Percentiles rank a stretch among this genome's conserved stretches.
Conservation (phyloP, 2,888 invertebrate species). For the Caprella mutica region DNA sequence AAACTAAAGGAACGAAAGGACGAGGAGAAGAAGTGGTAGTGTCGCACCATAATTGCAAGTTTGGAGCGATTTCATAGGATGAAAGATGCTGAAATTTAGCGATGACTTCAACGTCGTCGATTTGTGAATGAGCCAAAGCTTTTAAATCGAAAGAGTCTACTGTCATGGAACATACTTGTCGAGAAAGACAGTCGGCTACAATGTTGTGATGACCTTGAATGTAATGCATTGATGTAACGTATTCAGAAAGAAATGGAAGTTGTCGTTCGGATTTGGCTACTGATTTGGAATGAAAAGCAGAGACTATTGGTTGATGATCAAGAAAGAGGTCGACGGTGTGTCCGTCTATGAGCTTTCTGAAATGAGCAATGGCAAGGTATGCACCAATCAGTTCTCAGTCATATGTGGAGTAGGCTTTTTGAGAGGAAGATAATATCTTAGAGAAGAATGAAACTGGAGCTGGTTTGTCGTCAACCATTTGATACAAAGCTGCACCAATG, state of each 20-base stretch:
- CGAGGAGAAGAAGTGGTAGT: no score
- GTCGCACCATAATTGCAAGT: background rate
- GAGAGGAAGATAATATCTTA: no score
- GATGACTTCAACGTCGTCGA: background rate
- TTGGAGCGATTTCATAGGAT: background rate
- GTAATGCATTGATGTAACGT: background rate
- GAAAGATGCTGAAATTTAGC: background rate
- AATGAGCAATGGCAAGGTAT: slow-evolving; percentile 34
- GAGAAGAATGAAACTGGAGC: background rate
- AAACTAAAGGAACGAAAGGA: no score
- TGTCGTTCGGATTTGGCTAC: slow-evolving; percentile 8
- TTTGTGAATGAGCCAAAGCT: background rate
- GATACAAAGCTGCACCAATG: background rate
- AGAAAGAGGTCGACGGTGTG: no score
- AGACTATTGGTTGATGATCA: slow-evolving; percentile 11
- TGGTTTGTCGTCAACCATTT: background rate
- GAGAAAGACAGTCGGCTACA: background rate
- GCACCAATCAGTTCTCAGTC: slow-evolving; percentile 9
- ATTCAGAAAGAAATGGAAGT: background rate
- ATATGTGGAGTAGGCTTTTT: no score
- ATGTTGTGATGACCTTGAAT: background rate
- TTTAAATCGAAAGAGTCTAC: background rate
- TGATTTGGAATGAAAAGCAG: background rate
- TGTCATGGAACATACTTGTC: background rate
- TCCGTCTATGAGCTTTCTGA: no score